Percentiles rank a stretch among this genome's conserved stretches.
phyloP scores from a whole-genome alignment of 2,113 vertebrate species.

The Acanthochromis polyacanthus region DNA sequence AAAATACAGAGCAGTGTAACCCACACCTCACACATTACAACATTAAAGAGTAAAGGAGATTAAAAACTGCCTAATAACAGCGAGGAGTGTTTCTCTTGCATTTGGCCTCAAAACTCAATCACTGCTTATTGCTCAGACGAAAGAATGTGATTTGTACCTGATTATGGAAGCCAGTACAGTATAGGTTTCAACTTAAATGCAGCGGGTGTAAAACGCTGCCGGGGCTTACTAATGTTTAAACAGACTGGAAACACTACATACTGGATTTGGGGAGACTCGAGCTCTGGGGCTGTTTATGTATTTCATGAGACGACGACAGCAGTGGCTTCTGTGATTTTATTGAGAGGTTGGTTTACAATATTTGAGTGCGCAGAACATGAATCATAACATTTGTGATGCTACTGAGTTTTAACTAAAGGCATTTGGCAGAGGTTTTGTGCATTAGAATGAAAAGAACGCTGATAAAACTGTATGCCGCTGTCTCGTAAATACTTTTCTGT shows the following conservation, averaged over 20 bases:
- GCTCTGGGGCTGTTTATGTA: background rate
- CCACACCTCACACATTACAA: background rate
- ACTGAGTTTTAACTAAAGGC: background rate
- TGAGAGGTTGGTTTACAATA: background rate
- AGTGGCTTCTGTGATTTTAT: background rate
- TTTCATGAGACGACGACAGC: background rate
- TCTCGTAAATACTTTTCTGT: conserved; percentile 12
- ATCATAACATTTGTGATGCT: background rate
- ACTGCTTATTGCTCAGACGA: conserved; percentile 37
- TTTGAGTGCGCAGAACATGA: background rate
- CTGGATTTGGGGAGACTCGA: background rate
- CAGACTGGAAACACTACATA: conserved; percentile 15
- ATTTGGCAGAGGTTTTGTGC: background rate
- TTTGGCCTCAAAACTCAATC: conserved; percentile 46
- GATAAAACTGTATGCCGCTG: background rate
- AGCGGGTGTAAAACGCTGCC: conserved; percentile 21
- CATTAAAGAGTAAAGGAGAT: conserved; percentile 26
- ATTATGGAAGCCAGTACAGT: conserved; percentile 22
- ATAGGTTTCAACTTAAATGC: background rate
- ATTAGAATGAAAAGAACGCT: too few species aligned
- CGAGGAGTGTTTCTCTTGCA: background rate
- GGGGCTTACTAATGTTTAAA: conserved; percentile 30
- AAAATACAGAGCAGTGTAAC: conserved; percentile 2
- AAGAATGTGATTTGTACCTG: conserved; percentile 42
- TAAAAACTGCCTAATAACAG: conserved; percentile 19